Conservation (phyloP, 1,140 invertebrate species). For the Heliothis virescens region DNA sequence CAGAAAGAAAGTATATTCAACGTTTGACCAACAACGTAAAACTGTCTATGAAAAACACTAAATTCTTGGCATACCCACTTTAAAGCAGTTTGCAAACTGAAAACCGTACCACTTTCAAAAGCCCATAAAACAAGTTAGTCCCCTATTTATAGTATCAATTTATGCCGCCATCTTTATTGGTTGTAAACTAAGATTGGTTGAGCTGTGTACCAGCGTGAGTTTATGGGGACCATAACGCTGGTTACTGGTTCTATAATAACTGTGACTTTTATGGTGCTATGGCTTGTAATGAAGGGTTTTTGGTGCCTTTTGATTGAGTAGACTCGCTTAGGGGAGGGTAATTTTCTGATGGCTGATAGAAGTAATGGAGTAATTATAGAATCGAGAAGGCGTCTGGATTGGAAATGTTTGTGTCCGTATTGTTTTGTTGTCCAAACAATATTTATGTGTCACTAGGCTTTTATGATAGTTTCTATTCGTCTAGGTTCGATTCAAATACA, state of each 20-base stretch:
- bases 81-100: neutral
- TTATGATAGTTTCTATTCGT: too few relatives aligned
- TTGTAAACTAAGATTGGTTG: constrained; percentile 35
- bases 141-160: constrained; percentile 33
- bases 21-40: too few relatives aligned
- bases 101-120: neutral
- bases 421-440: too few relatives aligned
- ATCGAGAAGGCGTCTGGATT: neutral
- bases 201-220: constrained; percentile 20
- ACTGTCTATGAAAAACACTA: neutral
- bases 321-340: neutral
- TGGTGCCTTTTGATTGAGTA: neutral
- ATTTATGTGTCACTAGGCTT: too few relatives aligned
- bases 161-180: constrained; percentile 23
- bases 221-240: constrained; percentile 5
- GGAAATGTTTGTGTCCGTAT: neutral
- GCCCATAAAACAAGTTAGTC: neutral
- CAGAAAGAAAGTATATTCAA: too few relatives aligned
- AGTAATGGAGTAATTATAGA: too few relatives aligned
- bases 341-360: constrained; percentile 3
- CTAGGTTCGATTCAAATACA: too few relatives aligned
- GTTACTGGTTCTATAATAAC: constrained; percentile 24
- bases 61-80: neutral
- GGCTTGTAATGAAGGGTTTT: constrained; percentile 20
- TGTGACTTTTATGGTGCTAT: constrained; percentile 10